Percentiles rank a stretch among this genome's conserved stretches.
Conservation (phyloP, 1,140 invertebrate genomes). For the Caenorhabditis brenneri region DNA sequence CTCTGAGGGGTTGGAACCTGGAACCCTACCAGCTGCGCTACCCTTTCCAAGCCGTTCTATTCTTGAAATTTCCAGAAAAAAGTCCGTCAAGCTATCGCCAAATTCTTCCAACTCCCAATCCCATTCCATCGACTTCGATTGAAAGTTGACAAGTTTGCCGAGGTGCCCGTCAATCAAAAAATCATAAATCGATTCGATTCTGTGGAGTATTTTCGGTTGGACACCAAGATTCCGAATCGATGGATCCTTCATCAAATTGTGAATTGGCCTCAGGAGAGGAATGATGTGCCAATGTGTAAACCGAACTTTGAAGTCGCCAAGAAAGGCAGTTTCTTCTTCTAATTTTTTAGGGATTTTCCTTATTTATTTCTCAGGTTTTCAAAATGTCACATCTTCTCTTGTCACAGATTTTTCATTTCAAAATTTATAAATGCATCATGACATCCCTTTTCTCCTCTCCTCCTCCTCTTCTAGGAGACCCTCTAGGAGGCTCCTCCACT, state of each 20-base stretch:
- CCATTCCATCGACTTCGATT: neutral
- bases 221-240: neutral
- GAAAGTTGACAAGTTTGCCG: neutral
- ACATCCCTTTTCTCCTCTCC: too few relatives aligned
- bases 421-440: too few relatives aligned
- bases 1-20: too few relatives aligned
- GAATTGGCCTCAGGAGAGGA: neutral
- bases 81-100: neutral
- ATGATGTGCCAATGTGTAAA: too few relatives aligned
- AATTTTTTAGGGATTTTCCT: too few relatives aligned
- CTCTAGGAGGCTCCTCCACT: too few relatives aligned
- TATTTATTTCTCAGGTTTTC: too few relatives aligned
- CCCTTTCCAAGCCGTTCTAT: too few relatives aligned
- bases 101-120: neutral
- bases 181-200: neutral
- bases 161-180: neutral
- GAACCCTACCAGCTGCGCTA: too few relatives aligned
- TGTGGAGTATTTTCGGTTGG: slow-evolving; percentile 11
- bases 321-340: too few relatives aligned
- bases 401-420: neutral
- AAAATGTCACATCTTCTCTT: too few relatives aligned
- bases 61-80: neutral
- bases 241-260: slow-evolving; percentile 22
- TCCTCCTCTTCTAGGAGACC: too few relatives aligned
- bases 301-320: neutral